Evolutionary conservation across 2,113 vertebrate genomes (phyloP), one percentile per base, ranked within the genome.

Genomic region (Alces alces): DNA sequence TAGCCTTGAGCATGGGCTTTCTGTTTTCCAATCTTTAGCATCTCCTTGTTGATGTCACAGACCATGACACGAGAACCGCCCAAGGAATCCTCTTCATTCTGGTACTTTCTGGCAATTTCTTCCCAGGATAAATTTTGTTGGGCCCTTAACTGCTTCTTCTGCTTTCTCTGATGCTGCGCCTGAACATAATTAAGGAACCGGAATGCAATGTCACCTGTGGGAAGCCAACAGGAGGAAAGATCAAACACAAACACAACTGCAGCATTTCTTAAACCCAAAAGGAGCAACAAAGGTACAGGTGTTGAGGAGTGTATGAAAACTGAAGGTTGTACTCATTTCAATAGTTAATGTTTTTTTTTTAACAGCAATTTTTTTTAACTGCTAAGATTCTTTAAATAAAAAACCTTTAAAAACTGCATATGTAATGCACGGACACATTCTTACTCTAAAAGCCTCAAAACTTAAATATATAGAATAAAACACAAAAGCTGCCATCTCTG

Each of bases 1-100:
- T 99, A 97, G 96, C 99, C 99, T 84, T 98, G 97, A 7, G 97
- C 73, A 11, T 98, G 97, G 0, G 99, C 99, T 96, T 99, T 99
- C 98, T 99, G 98, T 95, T 99, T 99, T 73, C 99, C 99, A 95
- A 99, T 98, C 97, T 99, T 99, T 82, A 99, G 98, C 99, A 99
- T 99, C 98, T 99, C 99, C 97, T 99, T 99, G 98, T 99, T 99
- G 97, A 99, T 99, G 98, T 99, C 99, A 97, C 99, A 99, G 91
- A 99, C 98, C 93, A 99, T 99, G 9, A 99, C 99, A 0, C 90
- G 98, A 52, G 99, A 98, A 47, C 98, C 64, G 2, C 97, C 97
- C 64, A 99, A 83, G 0, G 98, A 97, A 19, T 98, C 97, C 9
- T 36, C 36, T 92, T 98, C 89, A 86, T 96, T 86, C 95, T 97